Percentiles rank a stretch among this genome's conserved stretches.
Conservation (phyloP, 2,113 vertebrate genomes). For the Podarcis cretensis region DNA sequence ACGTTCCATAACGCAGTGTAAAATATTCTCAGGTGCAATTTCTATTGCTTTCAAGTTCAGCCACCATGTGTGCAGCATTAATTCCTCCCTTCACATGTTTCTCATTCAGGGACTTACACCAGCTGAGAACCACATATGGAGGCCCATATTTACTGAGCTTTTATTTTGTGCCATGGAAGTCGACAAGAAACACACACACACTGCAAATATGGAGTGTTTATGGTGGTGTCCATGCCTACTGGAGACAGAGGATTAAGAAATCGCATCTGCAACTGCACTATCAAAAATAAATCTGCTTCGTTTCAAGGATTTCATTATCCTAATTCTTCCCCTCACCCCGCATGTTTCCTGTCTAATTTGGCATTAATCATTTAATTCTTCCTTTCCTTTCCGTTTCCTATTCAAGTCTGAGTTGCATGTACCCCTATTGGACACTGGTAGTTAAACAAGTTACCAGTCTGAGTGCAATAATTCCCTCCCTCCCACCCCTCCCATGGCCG, state of each 20-base stretch:
- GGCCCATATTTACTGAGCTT: slow-evolving; percentile 77
- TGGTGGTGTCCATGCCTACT: slow-evolving; percentile 67
- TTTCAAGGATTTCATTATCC: not conserved
- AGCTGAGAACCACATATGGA: slow-evolving; percentile 83
- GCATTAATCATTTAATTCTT: not conserved
- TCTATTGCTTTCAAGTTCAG: slow-evolving; percentile 77
- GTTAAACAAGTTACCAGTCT: not conserved
- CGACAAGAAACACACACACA: slow-evolving; percentile 73
- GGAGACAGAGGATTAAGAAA: slow-evolving; percentile 74
- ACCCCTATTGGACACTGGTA: not conserved
- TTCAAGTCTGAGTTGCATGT: not conserved
- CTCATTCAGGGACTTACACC: slow-evolving; percentile 79
- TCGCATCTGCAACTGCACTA: slow-evolving; percentile 2
- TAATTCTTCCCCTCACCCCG: not conserved
- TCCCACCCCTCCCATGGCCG: not conserved
- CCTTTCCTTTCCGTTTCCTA: not conserved
- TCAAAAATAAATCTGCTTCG: not conserved
- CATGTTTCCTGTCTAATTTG: not conserved
- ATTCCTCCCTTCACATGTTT: slow-evolving; percentile 78
- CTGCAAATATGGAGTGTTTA: slow-evolving; percentile 77
- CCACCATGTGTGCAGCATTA: slow-evolving; percentile 76
- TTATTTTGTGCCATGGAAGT: slow-evolving; percentile 78
- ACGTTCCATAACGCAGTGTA: slow-evolving; percentile 65
- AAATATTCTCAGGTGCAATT: slow-evolving; percentile 72
- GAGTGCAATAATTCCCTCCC: too few species aligned